Percentiles rank a stretch among this genome's conserved stretches.
Evolutionary conservation across 2,797 vertebrate species (phyloP).

Genomic region (Tragopan temminckii): DNA sequence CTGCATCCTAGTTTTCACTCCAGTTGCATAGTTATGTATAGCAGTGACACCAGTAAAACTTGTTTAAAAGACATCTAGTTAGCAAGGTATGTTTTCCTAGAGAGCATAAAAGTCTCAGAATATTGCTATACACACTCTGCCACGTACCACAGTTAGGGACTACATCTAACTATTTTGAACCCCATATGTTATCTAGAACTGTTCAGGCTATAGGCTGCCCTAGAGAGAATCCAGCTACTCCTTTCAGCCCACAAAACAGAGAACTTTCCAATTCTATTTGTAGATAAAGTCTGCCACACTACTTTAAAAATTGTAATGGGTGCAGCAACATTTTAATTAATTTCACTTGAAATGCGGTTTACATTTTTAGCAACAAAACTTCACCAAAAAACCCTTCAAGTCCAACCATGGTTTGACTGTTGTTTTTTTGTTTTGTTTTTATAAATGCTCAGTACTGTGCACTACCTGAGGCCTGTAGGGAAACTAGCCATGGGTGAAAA

Average conservation of each 20-base stretch:
- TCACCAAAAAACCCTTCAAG: neutral
- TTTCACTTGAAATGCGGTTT: neutral
- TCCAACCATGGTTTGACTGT: neutral
- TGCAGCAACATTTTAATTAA: neutral
- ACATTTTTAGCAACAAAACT: neutral
- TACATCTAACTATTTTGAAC: neutral
- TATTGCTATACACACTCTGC: neutral
- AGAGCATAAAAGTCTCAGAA: neutral
- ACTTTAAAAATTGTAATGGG: neutral
- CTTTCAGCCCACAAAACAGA: neutral
- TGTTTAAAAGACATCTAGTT: neutral
- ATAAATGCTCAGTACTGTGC: neutral
- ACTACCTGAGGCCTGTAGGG: neutral
- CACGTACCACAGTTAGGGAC: accelerated
- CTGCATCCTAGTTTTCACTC: neutral
- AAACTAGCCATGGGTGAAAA: neutral
- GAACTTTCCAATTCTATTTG: neutral
- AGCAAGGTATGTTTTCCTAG: neutral
- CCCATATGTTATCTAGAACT: neutral
- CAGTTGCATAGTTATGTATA: neutral
- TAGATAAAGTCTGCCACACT: neutral
- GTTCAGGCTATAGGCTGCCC: neutral
- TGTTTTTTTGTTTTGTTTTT: neutral
- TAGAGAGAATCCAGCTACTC: neutral
- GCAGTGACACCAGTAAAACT: neutral